Conservation (phyloP, 2,888 invertebrate species). For the Volucella zonaria region DNA sequence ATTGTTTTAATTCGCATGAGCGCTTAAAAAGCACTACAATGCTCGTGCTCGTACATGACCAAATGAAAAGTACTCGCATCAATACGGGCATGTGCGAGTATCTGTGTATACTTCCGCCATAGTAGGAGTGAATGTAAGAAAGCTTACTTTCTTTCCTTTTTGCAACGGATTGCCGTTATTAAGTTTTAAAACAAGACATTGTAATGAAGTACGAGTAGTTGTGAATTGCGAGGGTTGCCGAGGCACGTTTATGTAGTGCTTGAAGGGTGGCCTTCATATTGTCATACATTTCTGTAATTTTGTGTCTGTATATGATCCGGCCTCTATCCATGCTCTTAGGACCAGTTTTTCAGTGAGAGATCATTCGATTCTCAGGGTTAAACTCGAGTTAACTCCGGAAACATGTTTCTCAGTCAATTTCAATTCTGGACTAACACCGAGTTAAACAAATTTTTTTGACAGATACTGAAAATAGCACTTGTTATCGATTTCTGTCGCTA, state of each 20-base stretch:
- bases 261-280: no score
- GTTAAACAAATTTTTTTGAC: no score
- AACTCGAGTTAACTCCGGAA: no score
- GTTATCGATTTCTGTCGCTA: no score
- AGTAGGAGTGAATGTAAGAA: slow-evolving; percentile 41
- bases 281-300: no score
- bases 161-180: slow-evolving; percentile 35
- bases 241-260: not conserved
- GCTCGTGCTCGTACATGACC: not conserved
- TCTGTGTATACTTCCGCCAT: slow-evolving; percentile 29
- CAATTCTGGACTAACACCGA: no score
- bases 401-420: no score
- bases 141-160: not conserved
- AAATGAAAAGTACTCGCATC: not conserved
- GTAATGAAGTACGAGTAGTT: slow-evolving; percentile 33
- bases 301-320: no score
- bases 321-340: no score
- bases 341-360: no score
- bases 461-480: no score
- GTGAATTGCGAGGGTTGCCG: not conserved
- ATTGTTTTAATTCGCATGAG: slow-evolving; percentile 42
- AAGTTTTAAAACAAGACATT: slow-evolving; percentile 35
- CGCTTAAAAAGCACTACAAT: slow-evolving; percentile 23
- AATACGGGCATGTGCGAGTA: not conserved
- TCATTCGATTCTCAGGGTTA: no score